Base-by-base conservation (phyloP, 2,888 invertebrate species). In the Cyaniris semiargus region DNA sequence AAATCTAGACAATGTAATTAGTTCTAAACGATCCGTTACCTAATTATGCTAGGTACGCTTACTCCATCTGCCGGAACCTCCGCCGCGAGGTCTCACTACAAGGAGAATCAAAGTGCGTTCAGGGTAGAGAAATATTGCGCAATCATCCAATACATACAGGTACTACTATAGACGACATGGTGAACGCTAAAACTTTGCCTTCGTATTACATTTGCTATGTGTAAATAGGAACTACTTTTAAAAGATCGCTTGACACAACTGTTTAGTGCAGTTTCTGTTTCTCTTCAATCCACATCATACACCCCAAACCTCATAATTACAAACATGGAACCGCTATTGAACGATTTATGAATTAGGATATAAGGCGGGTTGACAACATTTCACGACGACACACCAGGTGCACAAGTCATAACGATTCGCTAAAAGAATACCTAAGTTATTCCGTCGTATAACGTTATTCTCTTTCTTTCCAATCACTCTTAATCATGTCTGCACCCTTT, bases 401-500 rank as follows among this genome's bases (percentile, higher is more conserved):
- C 4, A n/a, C 21, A 60, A 60, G n/a, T 23, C 53, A 53, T 5
- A 53, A 18, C 1, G 18, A 53, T 53, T 5, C 13, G 53, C 53
- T 53, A 53, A 53, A 48, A 48, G 48, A 48, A 48, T 48, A 13
- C 13, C 15, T 48, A 48, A 53, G 53, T 53, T 53, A 53, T 18
- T 53, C 53, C 53, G 5, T 53, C 18, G 53, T 0, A 80, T 80
- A 44, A 83, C 80, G 27, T 81, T 76, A 79, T 66, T 80, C 78
- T 15, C 74, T 76, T 56, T 76, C 79, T 18, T 89, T 87, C 93
- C 93, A 94, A 78, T 92, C 93, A 83, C 95, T 86, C 87, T 96
- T 96, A 71, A 96, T 96, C 91, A 96, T 93, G 84, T 97, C 96
- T 0, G 96, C 93, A 7, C 95, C 96, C 86, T 97, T 97, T 86